Conservation (phyloP, 1,140 invertebrate species). For the Meloidogyne hapla region DNA sequence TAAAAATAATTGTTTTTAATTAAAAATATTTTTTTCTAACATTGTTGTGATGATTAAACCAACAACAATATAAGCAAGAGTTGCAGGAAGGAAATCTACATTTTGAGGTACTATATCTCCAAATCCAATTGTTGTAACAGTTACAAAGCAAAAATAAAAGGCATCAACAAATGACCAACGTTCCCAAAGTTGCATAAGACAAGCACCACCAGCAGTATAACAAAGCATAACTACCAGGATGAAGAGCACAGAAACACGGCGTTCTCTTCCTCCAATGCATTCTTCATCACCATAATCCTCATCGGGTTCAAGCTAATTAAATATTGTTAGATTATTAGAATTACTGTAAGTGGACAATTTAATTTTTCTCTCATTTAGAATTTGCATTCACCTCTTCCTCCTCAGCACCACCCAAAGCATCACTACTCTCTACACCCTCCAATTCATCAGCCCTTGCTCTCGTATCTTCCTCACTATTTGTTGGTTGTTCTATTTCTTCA, state of each 20-base stretch:
- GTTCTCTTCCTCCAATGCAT: constrained; percentile 45
- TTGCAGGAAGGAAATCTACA: constrained; percentile 57
- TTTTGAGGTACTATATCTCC: constrained; percentile 64
- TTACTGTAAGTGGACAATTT: not conserved
- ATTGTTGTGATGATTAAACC: constrained; percentile 64
- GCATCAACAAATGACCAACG: constrained; percentile 63
- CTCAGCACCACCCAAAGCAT: constrained; percentile 13
- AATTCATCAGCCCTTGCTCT: constrained; percentile 55
- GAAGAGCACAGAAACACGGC: constrained; percentile 62
- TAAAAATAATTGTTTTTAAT: not conserved
- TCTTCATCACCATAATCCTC: constrained; percentile 40
- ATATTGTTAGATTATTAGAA: not conserved
- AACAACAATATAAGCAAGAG: constrained; percentile 61
- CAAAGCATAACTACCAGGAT: constrained; percentile 64
- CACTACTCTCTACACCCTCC: constrained; percentile 24
- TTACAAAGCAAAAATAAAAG: constrained; percentile 64
- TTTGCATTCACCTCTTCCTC: constrained; percentile 23
- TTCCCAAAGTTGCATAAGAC: constrained; percentile 63
- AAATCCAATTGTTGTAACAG: constrained; percentile 64
- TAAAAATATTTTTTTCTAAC: constrained; percentile 32
- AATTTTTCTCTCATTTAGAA: too few relatives aligned
- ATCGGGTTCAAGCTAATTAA: constrained; percentile 19
- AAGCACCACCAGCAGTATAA: constrained; percentile 64
- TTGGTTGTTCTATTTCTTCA: constrained; percentile 37
- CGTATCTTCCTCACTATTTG: constrained; percentile 54